phyloP scores from a whole-genome alignment of 2,797 vertebrate genomes.

The Gymnothorax javanicus region DNA sequence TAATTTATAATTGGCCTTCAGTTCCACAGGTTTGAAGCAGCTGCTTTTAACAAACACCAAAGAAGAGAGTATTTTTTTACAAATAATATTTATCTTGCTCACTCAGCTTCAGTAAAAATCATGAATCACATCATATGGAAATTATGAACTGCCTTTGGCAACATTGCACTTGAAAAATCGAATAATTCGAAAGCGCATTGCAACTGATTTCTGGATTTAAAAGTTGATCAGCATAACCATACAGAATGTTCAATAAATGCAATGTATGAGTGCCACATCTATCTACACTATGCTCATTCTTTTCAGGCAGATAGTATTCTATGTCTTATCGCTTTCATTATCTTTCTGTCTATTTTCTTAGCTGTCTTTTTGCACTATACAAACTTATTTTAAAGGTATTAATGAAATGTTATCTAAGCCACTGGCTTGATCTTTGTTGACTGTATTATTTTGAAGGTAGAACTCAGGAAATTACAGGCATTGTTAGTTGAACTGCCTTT shows the following conservation, averaged over 20 bases:
- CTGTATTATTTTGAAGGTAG: neutral
- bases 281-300: neutral
- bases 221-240: neutral
- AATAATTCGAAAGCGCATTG: neutral
- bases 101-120: neutral
- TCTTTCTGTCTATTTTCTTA: neutral
- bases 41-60: neutral
- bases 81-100: neutral
- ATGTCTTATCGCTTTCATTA: neutral
- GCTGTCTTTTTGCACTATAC: neutral
- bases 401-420: neutral
- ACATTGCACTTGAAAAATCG: neutral
- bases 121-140: neutral
- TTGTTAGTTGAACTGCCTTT: too few species aligned
- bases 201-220: neutral
- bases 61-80: neutral
- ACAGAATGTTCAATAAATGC: neutral
- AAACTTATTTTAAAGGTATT: neutral
- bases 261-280: neutral
- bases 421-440: neutral
- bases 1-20: too few species aligned
- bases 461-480: neutral
- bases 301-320: neutral
- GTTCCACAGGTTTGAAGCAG: neutral
- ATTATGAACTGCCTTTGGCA: neutral